Percentiles rank a stretch among this genome's conserved stretches.
Evolutionary conservation across 2,888 invertebrate genomes (phyloP).

Genomic region (Drosophila atripex): DNA sequence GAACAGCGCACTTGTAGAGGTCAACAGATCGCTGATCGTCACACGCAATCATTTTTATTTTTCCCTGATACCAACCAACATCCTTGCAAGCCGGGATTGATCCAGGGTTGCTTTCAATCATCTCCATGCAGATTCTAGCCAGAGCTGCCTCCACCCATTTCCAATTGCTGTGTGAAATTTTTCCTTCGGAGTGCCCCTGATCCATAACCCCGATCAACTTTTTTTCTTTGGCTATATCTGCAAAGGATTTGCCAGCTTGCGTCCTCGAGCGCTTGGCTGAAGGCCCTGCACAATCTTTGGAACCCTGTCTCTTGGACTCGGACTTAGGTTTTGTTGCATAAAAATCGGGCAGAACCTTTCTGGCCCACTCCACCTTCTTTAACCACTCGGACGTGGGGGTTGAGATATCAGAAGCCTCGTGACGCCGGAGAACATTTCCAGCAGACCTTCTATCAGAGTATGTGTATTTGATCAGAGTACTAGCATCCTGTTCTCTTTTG

Average conservation of each 20-base stretch:
- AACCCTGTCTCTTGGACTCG: background rate
- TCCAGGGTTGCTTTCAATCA: background rate
- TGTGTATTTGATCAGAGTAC: background rate
- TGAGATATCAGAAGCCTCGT: background rate
- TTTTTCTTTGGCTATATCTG: background rate
- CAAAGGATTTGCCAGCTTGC: background rate
- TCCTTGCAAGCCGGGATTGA: background rate
- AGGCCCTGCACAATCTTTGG: background rate
- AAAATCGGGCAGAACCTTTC: background rate
- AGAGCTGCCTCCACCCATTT: background rate
- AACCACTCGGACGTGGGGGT: background rate
- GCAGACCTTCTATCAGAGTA: background rate
- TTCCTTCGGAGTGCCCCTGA: background rate
- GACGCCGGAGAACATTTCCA: background rate
- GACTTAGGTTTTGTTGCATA: background rate
- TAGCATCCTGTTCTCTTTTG: background rate
- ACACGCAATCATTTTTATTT: background rate
- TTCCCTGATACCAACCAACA: background rate
- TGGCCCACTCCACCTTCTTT: background rate
- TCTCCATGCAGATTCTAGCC: background rate
- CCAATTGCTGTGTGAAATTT: background rate
- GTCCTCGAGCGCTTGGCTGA: background rate
- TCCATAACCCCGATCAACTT: background rate
- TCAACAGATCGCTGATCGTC: background rate
- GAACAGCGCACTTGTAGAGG: background rate